Base-by-base conservation (phyloP, 2,113 vertebrate genomes). In the Burhinus oedicnemus region DNA sequence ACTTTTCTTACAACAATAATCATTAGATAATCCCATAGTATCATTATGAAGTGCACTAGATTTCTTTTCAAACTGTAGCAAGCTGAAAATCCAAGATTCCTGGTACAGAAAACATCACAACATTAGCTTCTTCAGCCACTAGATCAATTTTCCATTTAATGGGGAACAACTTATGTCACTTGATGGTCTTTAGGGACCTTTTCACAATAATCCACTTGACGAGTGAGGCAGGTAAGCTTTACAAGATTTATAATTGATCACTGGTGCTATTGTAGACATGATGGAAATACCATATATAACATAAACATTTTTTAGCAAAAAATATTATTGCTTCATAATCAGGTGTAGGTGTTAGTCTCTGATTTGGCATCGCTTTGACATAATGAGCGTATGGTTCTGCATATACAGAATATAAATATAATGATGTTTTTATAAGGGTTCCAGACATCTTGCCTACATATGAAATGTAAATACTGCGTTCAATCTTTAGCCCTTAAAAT, bases 361-460 rank as follows among this genome's bases (percentile, higher is more conserved):
- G 88, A 89, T 95, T 94, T 97, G 95, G 69, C 93, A 89, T 83
- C 1, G 1, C 36, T 91, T 94, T 94, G 71, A 94, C 88, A 96
- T 93, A 96, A 96, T 74, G 71, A 96, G 57, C 36, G 64, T 90
- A 83, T 83, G 84, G 80, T 95, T 85, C 93, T 93, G 77, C 52
- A 71, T 86, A 87, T 69, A 78, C 61, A 93, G 83, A 86, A 96
- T 83, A 91, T 96, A 95, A 96, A 94, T 94, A 93, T 95, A 94
- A 95, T 93, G 45, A 90, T 97, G 83, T 97, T 96, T 97, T 97
- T 54, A 58, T 86, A 96, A 95, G 89, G 19, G 25, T 97, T 97
- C 81, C 93, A 97, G 95, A 89, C 68, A 18, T 86, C 91, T 89
- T 68, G 69, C 78, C 69, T 90, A 47, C 77, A 66, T 85, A 87